Percentiles rank a stretch among this genome's conserved stretches.
phyloP scores from a whole-genome alignment of 2,113 vertebrate species.

The Benthochromis sp. region DNA sequence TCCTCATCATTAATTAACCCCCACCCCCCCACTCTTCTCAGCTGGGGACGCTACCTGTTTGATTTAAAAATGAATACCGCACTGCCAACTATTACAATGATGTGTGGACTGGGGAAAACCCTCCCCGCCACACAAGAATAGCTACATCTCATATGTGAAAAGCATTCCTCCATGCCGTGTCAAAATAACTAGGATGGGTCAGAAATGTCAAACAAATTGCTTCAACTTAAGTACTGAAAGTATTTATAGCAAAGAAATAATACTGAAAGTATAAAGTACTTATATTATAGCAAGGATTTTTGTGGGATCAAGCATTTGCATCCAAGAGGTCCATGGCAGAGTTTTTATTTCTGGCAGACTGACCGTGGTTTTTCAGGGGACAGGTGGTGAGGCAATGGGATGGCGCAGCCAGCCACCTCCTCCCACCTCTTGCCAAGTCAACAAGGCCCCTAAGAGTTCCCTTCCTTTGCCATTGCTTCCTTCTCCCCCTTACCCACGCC shows the following conservation, averaged over 20 bases:
- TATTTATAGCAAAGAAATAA: background rate
- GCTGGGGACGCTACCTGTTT: background rate
- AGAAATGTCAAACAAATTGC: background rate
- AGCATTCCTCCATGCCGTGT: conserved; percentile 23
- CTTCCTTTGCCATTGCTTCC: conserved; percentile 9
- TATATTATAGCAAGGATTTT: background rate
- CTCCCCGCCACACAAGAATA: conserved; percentile 32
- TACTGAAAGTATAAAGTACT: background rate
- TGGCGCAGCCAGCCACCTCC: conserved; percentile 50
- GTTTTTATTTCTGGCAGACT: conserved; percentile 25
- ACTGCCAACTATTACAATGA: background rate
- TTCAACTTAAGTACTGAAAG: background rate
- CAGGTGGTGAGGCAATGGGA: conserved; percentile 69
- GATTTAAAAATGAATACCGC: background rate
- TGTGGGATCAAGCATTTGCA: background rate
- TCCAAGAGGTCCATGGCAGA: conserved; percentile 2
- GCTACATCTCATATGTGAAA: conserved; percentile 29
- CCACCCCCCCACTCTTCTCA: background rate
- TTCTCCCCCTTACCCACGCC: conserved; percentile 7
- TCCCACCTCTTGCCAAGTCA: conserved; percentile 57
- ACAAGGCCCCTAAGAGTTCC: conserved; percentile 33
- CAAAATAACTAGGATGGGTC: conserved; percentile 4
- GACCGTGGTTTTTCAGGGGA: conserved; percentile 31
- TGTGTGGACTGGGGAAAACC: conserved; percentile 29
- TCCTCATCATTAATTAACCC: conserved; percentile 30